Percentiles rank a stretch among this genome's conserved stretches.
Evolutionary conservation across 1,140 invertebrate species (phyloP).

Genomic region (Drosophila arizonae): DNA sequence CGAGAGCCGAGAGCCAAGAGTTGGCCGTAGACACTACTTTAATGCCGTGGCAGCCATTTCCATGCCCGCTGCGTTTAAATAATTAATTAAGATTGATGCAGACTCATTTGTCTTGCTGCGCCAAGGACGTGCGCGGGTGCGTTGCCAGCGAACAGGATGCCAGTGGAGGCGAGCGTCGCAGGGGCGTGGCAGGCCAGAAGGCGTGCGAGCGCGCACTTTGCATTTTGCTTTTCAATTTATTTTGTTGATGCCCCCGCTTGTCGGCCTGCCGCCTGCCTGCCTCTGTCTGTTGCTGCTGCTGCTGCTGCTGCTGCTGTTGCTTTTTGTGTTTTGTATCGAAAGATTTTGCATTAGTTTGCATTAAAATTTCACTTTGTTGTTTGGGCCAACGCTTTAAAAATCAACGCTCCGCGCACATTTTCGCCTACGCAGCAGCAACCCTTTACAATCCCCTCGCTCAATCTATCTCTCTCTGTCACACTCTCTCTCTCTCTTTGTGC

Average conservation of each 20-base stretch:
- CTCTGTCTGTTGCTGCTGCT: conserved; percentile 8
- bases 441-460: not conserved
- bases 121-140: conserved; percentile 50
- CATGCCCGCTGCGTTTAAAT: conserved; percentile 80
- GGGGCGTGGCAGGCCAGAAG: conserved; percentile 9
- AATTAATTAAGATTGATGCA: conserved; percentile 82
- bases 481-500: conserved; percentile 13
- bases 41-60: conserved; percentile 67
- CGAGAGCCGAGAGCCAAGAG: not conserved
- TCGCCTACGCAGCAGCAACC: conserved; percentile 56
- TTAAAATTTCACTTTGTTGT: conserved; percentile 80
- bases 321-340: conserved; percentile 68
- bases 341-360: conserved; percentile 81
- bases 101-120: conserved; percentile 78
- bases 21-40: conserved; percentile 53
- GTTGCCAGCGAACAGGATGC: too few species aligned
- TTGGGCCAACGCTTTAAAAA: conserved; percentile 50
- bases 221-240: conserved; percentile 80
- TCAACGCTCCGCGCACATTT: conserved; percentile 42
- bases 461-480: not conserved
- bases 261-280: not conserved
- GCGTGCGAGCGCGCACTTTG: conserved; percentile 58
- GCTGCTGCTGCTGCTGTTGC: conserved; percentile 16
- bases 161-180: not conserved
- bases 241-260: conserved; percentile 49